Conservation (phyloP, 2,797 vertebrate genomes). For the Hippopotamyrus pictus region DNA sequence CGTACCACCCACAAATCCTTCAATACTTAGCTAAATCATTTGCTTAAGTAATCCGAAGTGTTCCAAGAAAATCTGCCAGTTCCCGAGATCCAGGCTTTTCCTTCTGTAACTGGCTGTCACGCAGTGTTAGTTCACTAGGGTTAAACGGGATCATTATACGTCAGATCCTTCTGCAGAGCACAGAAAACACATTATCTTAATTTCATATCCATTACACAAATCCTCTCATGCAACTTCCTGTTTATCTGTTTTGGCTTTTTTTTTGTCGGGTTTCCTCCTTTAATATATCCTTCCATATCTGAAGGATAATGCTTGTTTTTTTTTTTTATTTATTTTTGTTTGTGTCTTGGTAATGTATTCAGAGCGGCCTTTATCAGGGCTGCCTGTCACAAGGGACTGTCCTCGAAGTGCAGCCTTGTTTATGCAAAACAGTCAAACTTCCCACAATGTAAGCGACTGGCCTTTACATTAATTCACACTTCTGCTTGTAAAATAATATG, state of each 20-base stretch:
- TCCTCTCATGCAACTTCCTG: neutral
- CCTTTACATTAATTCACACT: constrained; percentile 57
- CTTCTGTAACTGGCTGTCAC: neutral
- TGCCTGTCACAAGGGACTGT: constrained; percentile 38
- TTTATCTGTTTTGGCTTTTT: neutral
- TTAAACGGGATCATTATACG: neutral
- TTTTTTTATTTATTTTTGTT: constrained; percentile 28
- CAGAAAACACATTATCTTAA: neutral
- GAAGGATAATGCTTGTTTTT: neutral
- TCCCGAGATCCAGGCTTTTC: neutral
- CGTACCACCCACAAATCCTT: neutral
- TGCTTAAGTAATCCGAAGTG: neutral
- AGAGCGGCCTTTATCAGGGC: constrained; percentile 50
- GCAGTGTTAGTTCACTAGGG: neutral
- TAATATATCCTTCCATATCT: neutral
- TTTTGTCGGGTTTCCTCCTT: neutral
- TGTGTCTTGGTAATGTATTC: constrained; percentile 50
- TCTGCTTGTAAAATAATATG: constrained; percentile 45
- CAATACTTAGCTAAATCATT: neutral
- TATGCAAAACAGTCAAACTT: constrained; percentile 42
- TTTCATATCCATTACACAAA: neutral
- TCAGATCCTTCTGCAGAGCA: neutral
- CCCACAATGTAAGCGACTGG: constrained; percentile 44
- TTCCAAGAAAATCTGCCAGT: neutral
- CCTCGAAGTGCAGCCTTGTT: constrained; percentile 30